These are phyloP conservation scores for Watsonalla cultraria DNA, from an alignment of 2,888 invertebrate species.

Conservation along the genomic window DNA sequence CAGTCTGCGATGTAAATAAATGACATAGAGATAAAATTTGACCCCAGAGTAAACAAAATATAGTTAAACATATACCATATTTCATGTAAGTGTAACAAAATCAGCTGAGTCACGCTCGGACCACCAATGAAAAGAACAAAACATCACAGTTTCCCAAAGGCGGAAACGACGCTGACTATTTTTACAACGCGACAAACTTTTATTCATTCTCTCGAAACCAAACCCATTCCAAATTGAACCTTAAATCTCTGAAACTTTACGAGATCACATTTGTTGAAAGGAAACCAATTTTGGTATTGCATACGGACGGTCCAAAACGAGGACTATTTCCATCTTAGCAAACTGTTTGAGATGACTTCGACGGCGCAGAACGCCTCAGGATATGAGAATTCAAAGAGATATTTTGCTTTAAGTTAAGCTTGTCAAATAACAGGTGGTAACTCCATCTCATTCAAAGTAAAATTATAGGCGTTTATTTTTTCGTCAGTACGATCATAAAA, in stretches of 20 bases:
- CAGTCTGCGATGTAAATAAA: no score
- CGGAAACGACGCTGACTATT: slow-evolving; percentile 71
- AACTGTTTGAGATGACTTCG: slow-evolving; percentile 39
- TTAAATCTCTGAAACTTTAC: slow-evolving; percentile 30
- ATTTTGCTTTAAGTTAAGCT: slow-evolving; percentile 19
- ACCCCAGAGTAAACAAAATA: no score
- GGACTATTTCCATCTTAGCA: slow-evolving; percentile 53
- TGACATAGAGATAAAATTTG: no score
- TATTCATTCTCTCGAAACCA: slow-evolving; percentile 31
- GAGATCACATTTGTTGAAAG: slow-evolving; percentile 13
- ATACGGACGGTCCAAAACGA: slow-evolving; percentile 38
- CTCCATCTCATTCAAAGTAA: no score
- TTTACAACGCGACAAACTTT: slow-evolving; percentile 58
- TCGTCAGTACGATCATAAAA: no score
- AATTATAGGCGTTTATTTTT: neutral
- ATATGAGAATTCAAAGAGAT: slow-evolving; percentile 41
- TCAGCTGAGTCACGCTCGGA: slow-evolving; percentile 33
- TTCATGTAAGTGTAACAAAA: slow-evolving; percentile 24
- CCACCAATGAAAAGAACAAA: slow-evolving; percentile 52
- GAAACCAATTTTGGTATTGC: slow-evolving; percentile 23
- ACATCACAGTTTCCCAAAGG: slow-evolving; percentile 58
- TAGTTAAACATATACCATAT: slow-evolving; percentile 15
- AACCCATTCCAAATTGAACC: slow-evolving; percentile 43
- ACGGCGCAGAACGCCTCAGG: slow-evolving; percentile 39
- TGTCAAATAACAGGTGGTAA: no score